Base-by-base conservation (phyloP, 2,797 vertebrate species). In the Chanos chanos region DNA sequence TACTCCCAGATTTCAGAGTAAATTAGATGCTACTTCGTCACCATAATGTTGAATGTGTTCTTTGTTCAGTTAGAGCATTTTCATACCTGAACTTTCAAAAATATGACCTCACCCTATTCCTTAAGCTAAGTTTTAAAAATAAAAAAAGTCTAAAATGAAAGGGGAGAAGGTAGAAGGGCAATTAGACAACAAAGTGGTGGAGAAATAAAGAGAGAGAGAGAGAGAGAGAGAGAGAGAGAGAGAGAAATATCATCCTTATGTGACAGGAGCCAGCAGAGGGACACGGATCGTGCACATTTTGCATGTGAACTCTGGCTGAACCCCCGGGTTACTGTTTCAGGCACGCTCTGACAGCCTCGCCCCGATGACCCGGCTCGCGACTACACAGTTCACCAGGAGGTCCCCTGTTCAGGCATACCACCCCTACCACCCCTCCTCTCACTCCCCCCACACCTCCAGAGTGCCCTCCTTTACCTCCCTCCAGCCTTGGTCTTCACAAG, bases 241-340 rank as follows among this genome's bases (percentile, higher is more conserved):
- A n/a, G n/a, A n/a, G n/a, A n/a, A n/a, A 31, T 47, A 10, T 30
- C 44, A 19, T 49, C 34, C 53, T 24, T 49, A 34, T 81, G 80
- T 68, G 72, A 79, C 80, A n/a, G 70, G 73, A 82, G 81, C 60
- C 79, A 79, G 82, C 79, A 74, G 82, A 86, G 77, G 80, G 85
- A 87, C 87, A 87, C 81, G 84, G 83, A 87, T 88, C 82, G 80
- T 79, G 82, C 79, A 80, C 81, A 80, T 81, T 90, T 88, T 83
- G 83, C 89, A 92, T 88, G 87, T 95, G 93, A 96, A 94, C 93
- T 94, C 90, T 91, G 88, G 88, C 85, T 93, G 92, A 94, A 93
- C 93, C 87, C 87, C 81, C 77, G 81, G 87, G 90, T 89, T 87
- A 85, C 86, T 88, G 87, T 89, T 89, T 87, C 86, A 89, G 86